phyloP scores from a whole-genome alignment of 2,888 invertebrate species.

The Platynereis dumerilii region DNA sequence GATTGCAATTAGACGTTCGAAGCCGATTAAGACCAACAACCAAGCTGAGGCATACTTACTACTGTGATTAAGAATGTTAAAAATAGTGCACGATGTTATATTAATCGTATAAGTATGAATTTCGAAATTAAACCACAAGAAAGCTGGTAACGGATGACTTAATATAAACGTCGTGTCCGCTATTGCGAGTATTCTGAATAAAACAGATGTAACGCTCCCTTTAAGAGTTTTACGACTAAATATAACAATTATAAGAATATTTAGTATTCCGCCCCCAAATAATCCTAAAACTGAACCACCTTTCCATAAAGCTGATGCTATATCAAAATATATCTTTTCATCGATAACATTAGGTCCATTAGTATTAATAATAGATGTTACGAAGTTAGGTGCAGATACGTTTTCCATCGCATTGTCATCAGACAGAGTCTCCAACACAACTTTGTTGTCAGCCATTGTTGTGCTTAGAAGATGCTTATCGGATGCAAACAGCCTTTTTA shows the following conservation, averaged over 20 bases:
- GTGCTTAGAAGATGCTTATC: too few species aligned
- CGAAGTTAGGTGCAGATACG: too few species aligned
- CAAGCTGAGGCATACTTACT: background rate
- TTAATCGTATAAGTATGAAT: slow-evolving; percentile 4
- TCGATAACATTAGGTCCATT: too few species aligned
- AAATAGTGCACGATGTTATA: background rate
- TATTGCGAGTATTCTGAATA: background rate
- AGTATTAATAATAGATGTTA: too few species aligned
- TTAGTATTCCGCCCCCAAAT: background rate
- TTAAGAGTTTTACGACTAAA: background rate
- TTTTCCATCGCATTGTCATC: too few species aligned
- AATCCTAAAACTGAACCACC: too few species aligned
- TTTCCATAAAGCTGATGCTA: too few species aligned
- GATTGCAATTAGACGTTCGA: background rate
- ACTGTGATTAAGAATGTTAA: background rate
- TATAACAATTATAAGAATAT: background rate
- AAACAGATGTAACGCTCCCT: background rate
- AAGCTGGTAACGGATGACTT: background rate
- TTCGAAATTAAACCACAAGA: background rate
- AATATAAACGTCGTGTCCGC: background rate
- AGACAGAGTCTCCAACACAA: too few species aligned
- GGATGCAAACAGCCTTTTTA: too few species aligned
- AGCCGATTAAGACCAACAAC: background rate
- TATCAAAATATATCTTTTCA: too few species aligned
- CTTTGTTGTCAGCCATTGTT: too few species aligned